Evolutionary conservation across 2,113 vertebrate species (phyloP).

Genomic region (Prionailurus viverrinus): DNA sequence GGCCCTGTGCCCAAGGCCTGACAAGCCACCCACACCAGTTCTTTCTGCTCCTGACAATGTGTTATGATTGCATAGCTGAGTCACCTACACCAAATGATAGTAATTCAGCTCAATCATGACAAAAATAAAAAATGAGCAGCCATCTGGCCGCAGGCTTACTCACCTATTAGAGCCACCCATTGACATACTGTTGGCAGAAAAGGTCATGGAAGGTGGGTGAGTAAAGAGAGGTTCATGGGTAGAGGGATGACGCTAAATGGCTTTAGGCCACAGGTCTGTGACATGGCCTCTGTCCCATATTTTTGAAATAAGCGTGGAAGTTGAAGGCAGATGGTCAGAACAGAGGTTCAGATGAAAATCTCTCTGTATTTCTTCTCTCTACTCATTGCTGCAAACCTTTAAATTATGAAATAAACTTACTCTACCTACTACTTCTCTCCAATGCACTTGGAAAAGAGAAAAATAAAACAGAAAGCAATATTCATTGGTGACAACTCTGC

Average conservation of each 20-base stretch:
- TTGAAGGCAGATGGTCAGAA: background rate
- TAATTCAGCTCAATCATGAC: slow-evolving; percentile 59
- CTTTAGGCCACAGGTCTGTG: background rate
- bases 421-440: background rate
- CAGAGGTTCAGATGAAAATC: background rate
- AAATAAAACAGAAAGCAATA: slow-evolving; percentile 38
- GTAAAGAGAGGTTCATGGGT: background rate
- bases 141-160: slow-evolving; percentile 13
- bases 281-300: background rate
- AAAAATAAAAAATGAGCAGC: slow-evolving; percentile 34
- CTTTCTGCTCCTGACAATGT: slow-evolving; percentile 39
- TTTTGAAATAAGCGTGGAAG: background rate
- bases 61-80: slow-evolving; percentile 63
- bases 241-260: background rate
- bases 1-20: slow-evolving; percentile 12
- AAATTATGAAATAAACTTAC: background rate
- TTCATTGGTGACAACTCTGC: background rate
- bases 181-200: background rate
- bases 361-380: background rate
- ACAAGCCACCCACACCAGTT: slow-evolving; percentile 58
- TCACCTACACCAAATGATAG: slow-evolving; percentile 69
- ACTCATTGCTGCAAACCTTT: background rate
- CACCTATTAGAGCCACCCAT: background rate
- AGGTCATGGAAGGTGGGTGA: background rate
- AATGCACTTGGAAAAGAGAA: background rate